Evolutionary conservation across 2,797 vertebrate species (phyloP), one percentile per base, ranked within the genome.

Genomic region (Heterohyrax brucei): DNA sequence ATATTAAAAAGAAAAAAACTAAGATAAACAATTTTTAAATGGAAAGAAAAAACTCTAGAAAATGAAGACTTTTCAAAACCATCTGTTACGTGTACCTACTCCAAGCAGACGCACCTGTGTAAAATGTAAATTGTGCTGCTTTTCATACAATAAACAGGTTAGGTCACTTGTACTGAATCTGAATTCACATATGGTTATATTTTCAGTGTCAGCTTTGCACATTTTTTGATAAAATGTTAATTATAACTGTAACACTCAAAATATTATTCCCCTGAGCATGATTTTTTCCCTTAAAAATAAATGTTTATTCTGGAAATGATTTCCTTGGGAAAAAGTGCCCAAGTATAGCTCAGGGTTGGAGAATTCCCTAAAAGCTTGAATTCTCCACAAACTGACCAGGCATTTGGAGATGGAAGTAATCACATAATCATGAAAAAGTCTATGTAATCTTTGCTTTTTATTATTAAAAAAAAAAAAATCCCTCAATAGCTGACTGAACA

Each of bases 61-160:
- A 90, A 26, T 50, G 16, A 87, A n/a, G 77, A 48, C 66, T 79
- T 93, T 95, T 30, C 50, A 61, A 83, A 96, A 94, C 61, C 70
- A 28, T 70, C 13, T 22, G 4, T 78, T 39, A 5, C 50, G 13
- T 53, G 50, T 13, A 53, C 13, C 50, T 53, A 68, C 56, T 89
- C 1, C 22, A 75, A 89, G n/a, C 64, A n/a, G 14, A 12, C 83
- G 12, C 7, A 93, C 24, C 46, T 83, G 1, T 73, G 77, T 64
- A 70, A 93, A 94, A 53, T 33, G 66, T 50, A 83, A 75, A 90
- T 89, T 0, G 5, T 44, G 26, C 72, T 8, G 14, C 44, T n/a
- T 24, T 80, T 88, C 10, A 88, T 73, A 87, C 56, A 79, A 95
- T 93, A 62, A 85, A 44, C 8, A 9, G 26, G 50, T 30, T 30